Conservation (phyloP, 2,888 invertebrate species). For the Leptura quadrifasciata region DNA sequence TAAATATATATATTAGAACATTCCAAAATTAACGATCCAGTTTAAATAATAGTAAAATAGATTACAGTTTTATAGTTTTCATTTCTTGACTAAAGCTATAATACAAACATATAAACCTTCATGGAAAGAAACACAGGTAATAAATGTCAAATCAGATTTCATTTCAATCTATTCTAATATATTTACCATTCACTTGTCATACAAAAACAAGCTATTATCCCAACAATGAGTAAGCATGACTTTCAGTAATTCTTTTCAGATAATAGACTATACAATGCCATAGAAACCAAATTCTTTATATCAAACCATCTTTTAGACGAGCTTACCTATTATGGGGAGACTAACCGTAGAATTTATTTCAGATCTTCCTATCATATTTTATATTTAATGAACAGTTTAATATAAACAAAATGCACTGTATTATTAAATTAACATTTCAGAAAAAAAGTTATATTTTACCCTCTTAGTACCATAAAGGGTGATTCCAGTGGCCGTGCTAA, state of each 20-base stretch:
- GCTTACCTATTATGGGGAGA: background rate
- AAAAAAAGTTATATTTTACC: too few relatives aligned
- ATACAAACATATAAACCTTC: constrained; percentile 20
- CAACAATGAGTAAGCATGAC: constrained; percentile 31
- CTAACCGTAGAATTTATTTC: background rate
- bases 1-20: too few relatives aligned
- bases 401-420: background rate
- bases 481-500: too few relatives aligned
- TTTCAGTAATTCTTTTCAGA: constrained; percentile 16
- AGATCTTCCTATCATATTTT: background rate
- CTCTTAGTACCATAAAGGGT: too few relatives aligned
- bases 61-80: background rate
- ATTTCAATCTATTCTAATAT: constrained; percentile 51
- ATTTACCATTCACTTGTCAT: constrained; percentile 16
- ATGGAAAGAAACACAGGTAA: constrained; percentile 54
- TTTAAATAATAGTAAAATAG: background rate
- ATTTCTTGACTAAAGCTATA: background rate
- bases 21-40: background rate
- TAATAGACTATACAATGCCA: background rate
- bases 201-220: constrained; percentile 26
- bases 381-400: background rate
- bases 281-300: background rate
- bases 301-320: background rate
- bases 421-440: too few relatives aligned
- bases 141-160: constrained; percentile 59